Evolutionary conservation across 1,140 invertebrate species (phyloP).

Genomic region (Scaptomyza pallida): DNA sequence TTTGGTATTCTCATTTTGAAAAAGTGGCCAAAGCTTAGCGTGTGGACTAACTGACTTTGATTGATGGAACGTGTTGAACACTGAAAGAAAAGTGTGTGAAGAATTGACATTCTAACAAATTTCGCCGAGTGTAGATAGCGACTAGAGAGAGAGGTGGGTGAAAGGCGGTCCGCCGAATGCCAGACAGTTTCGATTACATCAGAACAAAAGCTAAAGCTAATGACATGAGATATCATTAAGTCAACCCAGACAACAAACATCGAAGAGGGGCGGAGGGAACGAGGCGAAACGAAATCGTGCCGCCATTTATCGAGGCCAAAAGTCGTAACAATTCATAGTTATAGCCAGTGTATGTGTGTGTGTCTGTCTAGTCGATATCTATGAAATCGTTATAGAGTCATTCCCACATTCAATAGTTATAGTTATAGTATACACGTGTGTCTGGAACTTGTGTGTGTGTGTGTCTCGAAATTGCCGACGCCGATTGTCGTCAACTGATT

Average conservation of each 20-base stretch:
- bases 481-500: slow-evolving; percentile 41
- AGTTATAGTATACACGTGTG: slow-evolving; percentile 18
- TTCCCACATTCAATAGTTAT: neutral
- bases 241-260: slow-evolving; percentile 8
- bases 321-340: slow-evolving; percentile 14
- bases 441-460: slow-evolving; percentile 18
- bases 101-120: no score
- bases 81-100: neutral
- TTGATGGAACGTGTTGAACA: no score
- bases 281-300: slow-evolving; percentile 9
- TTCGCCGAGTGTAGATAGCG: neutral
- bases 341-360: neutral
- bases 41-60: neutral
- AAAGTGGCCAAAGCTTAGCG: neutral
- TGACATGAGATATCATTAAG: slow-evolving; percentile 46
- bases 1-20: slow-evolving; percentile 8
- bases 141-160: no score
- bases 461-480: no score
- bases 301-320: slow-evolving; percentile 19
- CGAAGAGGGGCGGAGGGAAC: neutral
- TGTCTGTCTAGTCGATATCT: slow-evolving; percentile 3
- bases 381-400: slow-evolving; percentile 10
- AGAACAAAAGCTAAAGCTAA: slow-evolving; percentile 10
- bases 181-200: slow-evolving; percentile 47
- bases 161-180: neutral